Base-by-base conservation (phyloP, 2,888 invertebrate genomes). In the Noctua pronuba region DNA sequence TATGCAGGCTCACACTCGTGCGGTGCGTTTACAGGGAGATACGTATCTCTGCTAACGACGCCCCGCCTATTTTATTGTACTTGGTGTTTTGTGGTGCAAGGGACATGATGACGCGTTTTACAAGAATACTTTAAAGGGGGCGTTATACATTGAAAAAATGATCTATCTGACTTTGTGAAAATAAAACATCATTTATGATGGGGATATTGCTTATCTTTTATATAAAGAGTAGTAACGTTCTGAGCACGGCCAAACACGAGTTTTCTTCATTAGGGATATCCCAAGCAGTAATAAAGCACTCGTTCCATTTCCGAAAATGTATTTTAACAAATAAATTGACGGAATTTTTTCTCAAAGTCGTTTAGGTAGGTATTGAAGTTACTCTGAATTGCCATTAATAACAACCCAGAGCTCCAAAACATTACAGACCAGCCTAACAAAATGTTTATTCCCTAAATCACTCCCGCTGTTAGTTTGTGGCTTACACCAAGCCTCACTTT, bases 41-140 rank as follows among this genome's bases (percentile, higher is more conserved):
- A 91, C 89, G 88, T 87, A 92, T 92, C 93, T 89, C 84, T 87
- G 85, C 89, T 91, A 92, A 92, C 91, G 90, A 92, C 86, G 86
- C 85, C 89, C 86, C 86, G 81, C 84, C 82, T 85, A 85, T 91
- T 92, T 92, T 92, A 92, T 92, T 91, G 89, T 88, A 82, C 85
- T 81, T 67, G 65, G 38, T 75, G 60, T 38, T 31, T 60, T 67
- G 41, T 74, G 83, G 81, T n/a, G 0, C 66, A 84, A 83, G 78
- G n/a, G 6, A 88, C 38, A 58, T 31, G 73, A 70, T 73, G 31
- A 66, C 65, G 88, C 84, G 82, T 18, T 64, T 84, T 44, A 7
- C n/a, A 18, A 35, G 4, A 13, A 18, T 18, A n/a, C 0, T 16
- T 55, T 16, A 28, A 7, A 60, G 6, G 2, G 16, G 18, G 28